Conservation (phyloP, 2,888 invertebrate genomes). For the Xanthia icteritia region DNA sequence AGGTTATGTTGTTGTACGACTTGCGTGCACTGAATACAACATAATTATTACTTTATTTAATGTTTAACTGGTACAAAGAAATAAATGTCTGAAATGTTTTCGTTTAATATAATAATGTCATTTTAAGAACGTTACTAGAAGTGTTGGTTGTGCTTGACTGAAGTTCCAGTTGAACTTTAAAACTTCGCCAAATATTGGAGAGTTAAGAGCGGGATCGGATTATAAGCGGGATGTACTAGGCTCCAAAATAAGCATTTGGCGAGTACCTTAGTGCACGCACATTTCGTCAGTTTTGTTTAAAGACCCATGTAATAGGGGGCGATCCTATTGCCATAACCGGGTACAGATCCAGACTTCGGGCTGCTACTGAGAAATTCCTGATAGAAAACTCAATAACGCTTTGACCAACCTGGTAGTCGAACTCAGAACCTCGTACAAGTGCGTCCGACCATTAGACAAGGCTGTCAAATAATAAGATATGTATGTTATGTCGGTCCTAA, state of each 20-base stretch:
- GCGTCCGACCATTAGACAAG: too few species aligned
- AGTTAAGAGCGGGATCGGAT: background rate
- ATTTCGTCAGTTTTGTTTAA: too few species aligned
- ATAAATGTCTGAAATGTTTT: constrained; percentile 4
- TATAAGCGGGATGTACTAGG: background rate
- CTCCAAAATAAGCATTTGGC: background rate
- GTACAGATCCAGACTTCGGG: too few species aligned
- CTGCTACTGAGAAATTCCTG: too few species aligned
- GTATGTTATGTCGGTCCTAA: too few species aligned
- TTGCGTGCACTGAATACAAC: constrained; percentile 29
- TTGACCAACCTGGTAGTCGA: too few species aligned
- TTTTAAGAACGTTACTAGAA: background rate
- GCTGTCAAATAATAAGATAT: too few species aligned
- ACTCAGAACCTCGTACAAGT: too few species aligned
- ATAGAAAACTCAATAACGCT: too few species aligned
- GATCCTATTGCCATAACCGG: too few species aligned
- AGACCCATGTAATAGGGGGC: too few species aligned
- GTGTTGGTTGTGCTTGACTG: background rate
- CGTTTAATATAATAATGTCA: background rate
- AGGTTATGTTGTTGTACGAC: constrained; percentile 1
- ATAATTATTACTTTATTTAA: background rate
- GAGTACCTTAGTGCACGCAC: too few species aligned
- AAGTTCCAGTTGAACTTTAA: background rate
- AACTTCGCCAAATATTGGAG: background rate
- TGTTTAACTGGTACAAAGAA: background rate